Percentiles rank a stretch among this genome's conserved stretches.
Conservation (phyloP, 2,113 vertebrate species). For the Phaethornis superciliosus region DNA sequence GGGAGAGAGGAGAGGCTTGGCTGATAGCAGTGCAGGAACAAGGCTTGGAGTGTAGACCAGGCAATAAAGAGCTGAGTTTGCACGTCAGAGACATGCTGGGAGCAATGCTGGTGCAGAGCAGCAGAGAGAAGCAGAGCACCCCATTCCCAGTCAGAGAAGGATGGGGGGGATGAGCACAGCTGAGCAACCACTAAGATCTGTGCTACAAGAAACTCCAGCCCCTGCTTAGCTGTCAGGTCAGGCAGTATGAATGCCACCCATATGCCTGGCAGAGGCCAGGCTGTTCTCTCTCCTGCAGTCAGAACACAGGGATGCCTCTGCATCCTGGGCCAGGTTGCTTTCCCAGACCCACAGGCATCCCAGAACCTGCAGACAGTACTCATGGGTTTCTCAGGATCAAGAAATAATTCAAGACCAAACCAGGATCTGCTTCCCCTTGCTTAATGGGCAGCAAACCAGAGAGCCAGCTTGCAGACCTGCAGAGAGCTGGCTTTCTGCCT, state of each 20-base stretch:
- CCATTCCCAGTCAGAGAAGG: background rate
- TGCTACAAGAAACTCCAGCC: background rate
- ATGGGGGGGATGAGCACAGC: rapidly evolving
- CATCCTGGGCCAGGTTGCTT: rapidly evolving
- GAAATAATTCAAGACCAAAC: background rate
- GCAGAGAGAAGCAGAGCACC: rapidly evolving
- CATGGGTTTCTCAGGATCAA: background rate
- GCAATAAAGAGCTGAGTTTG: background rate
- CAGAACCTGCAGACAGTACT: background rate
- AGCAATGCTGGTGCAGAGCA: rapidly evolving
- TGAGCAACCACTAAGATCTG: background rate
- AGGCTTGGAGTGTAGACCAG: background rate
- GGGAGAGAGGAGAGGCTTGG: background rate
- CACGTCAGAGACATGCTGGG: rapidly evolving
- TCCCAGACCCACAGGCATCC: background rate
- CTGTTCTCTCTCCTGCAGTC: background rate
- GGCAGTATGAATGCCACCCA: background rate
- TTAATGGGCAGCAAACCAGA: background rate
- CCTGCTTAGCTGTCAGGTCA: conserved; percentile 43
- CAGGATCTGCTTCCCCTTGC: background rate
- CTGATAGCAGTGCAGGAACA: background rate
- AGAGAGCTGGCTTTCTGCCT: background rate
- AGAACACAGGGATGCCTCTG: background rate
- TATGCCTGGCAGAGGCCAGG: background rate
- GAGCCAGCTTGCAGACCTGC: background rate